A percentile compares a stretch with the other conserved stretches of the same genome.
phyloP scores from a whole-genome alignment of 1,140 invertebrate genomes.

The Drosophila novamexicana region DNA sequence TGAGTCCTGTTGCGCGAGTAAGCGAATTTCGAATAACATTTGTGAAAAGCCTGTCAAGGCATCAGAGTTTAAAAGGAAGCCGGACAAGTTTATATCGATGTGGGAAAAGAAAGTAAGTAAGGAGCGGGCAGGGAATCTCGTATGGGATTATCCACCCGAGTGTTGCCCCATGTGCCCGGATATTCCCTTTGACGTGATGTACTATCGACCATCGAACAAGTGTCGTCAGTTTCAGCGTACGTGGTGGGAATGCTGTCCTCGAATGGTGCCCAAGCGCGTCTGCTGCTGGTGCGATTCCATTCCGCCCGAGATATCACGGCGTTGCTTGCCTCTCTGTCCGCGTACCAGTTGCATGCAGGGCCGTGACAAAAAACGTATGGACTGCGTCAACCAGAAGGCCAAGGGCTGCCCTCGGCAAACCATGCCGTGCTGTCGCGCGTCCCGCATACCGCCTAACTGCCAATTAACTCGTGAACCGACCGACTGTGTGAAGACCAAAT shows the following conservation, averaged over 20 bases:
- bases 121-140: neutral
- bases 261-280: constrained; percentile 49
- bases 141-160: constrained; percentile 39
- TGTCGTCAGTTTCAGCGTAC: constrained; percentile 58
- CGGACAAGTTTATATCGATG: constrained; percentile 17
- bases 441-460: constrained; percentile 49
- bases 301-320: constrained; percentile 39
- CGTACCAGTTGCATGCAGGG: constrained; percentile 15
- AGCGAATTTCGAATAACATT: neutral
- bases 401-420: constrained; percentile 19
- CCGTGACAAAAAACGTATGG: constrained; percentile 5
- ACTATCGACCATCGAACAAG: constrained; percentile 55
- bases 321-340: constrained; percentile 22
- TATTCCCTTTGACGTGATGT: constrained; percentile 52
- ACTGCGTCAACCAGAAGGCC: constrained; percentile 2
- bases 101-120: constrained; percentile 24
- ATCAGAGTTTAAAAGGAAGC: neutral
- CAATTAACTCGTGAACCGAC: rapidly evolving
- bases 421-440: constrained; percentile 49
- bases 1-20: constrained; percentile 19
- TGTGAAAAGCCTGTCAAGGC: neutral
- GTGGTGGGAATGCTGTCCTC: constrained; percentile 69
- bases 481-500: constrained; percentile 43
- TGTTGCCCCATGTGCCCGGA: constrained; percentile 47
- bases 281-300: constrained; percentile 55